Evolutionary conservation across 2,888 invertebrate genomes (phyloP), one percentile per base, ranked within the genome.

Genomic region (Chymomyza procnemis): DNA sequence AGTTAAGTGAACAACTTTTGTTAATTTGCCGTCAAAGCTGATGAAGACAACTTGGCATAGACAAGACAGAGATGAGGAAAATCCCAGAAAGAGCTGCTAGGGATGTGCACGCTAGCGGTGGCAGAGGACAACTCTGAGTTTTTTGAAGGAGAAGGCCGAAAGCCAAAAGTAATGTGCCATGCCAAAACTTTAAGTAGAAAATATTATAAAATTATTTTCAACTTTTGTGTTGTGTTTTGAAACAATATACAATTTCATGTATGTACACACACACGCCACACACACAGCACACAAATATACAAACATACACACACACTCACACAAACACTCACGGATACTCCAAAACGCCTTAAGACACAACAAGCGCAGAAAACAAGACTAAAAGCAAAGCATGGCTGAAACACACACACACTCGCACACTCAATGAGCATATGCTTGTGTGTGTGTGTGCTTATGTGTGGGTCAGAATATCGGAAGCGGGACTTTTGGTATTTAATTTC

Each of bases 161-260:
- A 52, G 50, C n/a, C 21, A 54, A 56, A 41, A 52, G 12, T 58
- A 75, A 64, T 56, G 64, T 69, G 12, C 54, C 30, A 46, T 30
- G 34, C 14, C 30, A 54, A 68, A 75, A 69, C 71, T 75, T 71
- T 63, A 71, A 68, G 64, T 56, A 21, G 52, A 66, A 72, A 69
- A 64, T 70, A 71, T 69, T 64, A 63, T 66, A 41, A 71, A 77
- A 67, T 75, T 70, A 69, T 73, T 59, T 69, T 59, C 34, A 9
- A 64, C 70, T 66, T 66, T 67, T 66, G 18, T 66, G 18, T 50
- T 59, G 63, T 47, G 62, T 61, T 64, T 26, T 66, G 61, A 69
- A 76, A 74, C 73, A 74, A 73, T 73, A 72, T 55, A 66, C 64
- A 64, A 61, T 69, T 61, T 63, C 56, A 34, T 56, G 67, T 67